Base-by-base conservation (phyloP, 2,888 invertebrate species). In the Drosophila greeni region DNA sequence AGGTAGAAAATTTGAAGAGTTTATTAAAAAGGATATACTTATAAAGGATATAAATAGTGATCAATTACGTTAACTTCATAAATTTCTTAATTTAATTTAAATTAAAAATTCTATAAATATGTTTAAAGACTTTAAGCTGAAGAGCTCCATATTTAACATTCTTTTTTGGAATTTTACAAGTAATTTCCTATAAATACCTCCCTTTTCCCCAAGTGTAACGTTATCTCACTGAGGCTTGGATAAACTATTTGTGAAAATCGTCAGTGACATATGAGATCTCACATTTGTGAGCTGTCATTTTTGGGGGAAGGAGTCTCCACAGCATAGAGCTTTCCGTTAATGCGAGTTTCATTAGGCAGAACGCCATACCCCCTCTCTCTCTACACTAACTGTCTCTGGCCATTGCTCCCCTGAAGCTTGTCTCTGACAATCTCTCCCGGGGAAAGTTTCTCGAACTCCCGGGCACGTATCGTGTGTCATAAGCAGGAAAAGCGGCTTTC, bases 391-490 rank as follows among this genome's bases (percentile, higher is more conserved):
- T 9, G n/a, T 3, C 14, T 5, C 7, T 14, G 52, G 51, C 43
- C 49, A 57, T 43, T 54, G 36, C 34, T 55, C 58, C 40, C 58
- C 40, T 14, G 12, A 9, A 9, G 52, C 18, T 16, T 39, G 16
- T 29, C 26, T 23, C 23, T 52, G 20, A 52, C 55, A 52, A 52
- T 37, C 43, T 62, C 45, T 36, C 61, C n/a, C n/a, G n/a, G 39
- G 68, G 68, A 77, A 75, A 76, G 83, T 76, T 77, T 64, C 66
- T 67, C 74, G 64, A 79, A 75, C 72, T 57, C 66, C 47, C 53
- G 51, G 54, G 72, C 80, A 82, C 75, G 79, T 82, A 84, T 82
- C 81, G 83, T 82, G 68, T 82, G 82, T 82, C 84, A 82, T 82
- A 82, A 71, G 81, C 82, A 82, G 75, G 49, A 48, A 65, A 55